Evolutionary conservation across 2,797 vertebrate genomes (phyloP), one percentile per base, ranked within the genome.

Genomic region (Sebastes alutus): DNA sequence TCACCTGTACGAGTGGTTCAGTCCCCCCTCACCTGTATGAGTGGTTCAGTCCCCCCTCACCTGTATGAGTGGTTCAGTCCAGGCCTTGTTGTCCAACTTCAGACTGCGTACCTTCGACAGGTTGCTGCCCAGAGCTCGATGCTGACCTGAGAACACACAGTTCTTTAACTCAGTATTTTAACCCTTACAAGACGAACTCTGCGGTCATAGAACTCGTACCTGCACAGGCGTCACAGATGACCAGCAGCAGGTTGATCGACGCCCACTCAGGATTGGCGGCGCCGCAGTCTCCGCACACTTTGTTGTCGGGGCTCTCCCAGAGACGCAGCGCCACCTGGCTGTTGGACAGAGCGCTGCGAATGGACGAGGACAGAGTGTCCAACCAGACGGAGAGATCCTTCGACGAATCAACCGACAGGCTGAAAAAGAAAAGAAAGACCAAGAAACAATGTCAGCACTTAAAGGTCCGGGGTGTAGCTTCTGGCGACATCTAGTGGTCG

Each of bases 41-140:
- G 35, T 60, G 38, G 67, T 42, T 72, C 2, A 73, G 13, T 18
- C 11, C 4, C 38, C 14, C 38, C 63, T 46, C 63, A 49, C 38
- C 38, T 66, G 25, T 29, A 13, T 46, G 2, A 27, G 11, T 33
- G 67, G 32, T 72, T 72, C 95, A 1, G 94, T 96, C 96, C 96
- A 96, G 32, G 95, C 78, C 62, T 96, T 96, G 86, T 25, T 93
- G 90, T 96, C 96, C 90, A 96, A 81, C 84, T 87, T 96, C 75
- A 96, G 92, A 66, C 95, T 95, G 25, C 96, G 93, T 2, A 96
- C 93, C 78, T 96, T 96, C 0, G 96, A 96, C 66, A 93, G 64
- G 20, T 68, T 92, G 42, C 67, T 90, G 2, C 95, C 91, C 72
- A 96, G 71, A 58, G 83, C 83, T 14, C 95, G 89, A 72, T 96